These are phyloP conservation scores for Ophiothrix spiculata DNA, from an alignment of 35 echinoderm and acorn worm genomes.

Conservation along the genomic window DNA sequence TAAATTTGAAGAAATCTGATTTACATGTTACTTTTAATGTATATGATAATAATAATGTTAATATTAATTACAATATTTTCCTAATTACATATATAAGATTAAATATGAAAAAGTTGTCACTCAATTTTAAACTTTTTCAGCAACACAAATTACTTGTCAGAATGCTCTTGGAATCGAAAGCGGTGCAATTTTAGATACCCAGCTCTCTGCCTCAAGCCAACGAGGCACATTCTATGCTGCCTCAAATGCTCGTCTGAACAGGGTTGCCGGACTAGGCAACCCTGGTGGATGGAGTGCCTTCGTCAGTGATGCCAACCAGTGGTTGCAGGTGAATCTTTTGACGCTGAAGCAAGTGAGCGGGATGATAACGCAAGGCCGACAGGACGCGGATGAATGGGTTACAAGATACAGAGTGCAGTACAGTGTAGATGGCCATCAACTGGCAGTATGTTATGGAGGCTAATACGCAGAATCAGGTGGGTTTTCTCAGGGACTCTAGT, in stretches of 20 bases:
- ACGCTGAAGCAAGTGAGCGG: conserved; percentile 26
- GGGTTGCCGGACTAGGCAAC: neutral
- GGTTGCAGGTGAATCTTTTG: conserved; percentile 35
- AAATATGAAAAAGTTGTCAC: too few relatives aligned
- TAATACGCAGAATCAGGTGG: neutral
- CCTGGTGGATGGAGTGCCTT: conserved; percentile 36
- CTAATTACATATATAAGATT: too few relatives aligned
- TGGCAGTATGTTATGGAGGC: neutral
- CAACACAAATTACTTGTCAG: too few relatives aligned
- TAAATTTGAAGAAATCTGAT: too few relatives aligned
- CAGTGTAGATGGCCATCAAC: conserved; percentile 6
- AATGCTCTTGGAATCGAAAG: neutral
- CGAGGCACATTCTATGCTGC: neutral
- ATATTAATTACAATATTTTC: too few relatives aligned
- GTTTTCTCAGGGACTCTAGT: too few relatives aligned
- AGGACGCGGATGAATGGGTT: conserved; percentile 34
- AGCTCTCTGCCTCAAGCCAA: neutral
- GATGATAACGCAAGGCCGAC: conserved; percentile 47
- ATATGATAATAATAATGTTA: too few relatives aligned
- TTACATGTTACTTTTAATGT: too few relatives aligned
- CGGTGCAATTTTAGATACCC: neutral
- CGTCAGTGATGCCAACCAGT: conserved; percentile 31
- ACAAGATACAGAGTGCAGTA: conserved; percentile 40
- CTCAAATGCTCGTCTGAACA: neutral
- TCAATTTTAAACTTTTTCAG: too few relatives aligned